Evolutionary conservation across 53 echinoderm and acorn worm species (phyloP).

Genomic region (Apostichopus leukothele): DNA sequence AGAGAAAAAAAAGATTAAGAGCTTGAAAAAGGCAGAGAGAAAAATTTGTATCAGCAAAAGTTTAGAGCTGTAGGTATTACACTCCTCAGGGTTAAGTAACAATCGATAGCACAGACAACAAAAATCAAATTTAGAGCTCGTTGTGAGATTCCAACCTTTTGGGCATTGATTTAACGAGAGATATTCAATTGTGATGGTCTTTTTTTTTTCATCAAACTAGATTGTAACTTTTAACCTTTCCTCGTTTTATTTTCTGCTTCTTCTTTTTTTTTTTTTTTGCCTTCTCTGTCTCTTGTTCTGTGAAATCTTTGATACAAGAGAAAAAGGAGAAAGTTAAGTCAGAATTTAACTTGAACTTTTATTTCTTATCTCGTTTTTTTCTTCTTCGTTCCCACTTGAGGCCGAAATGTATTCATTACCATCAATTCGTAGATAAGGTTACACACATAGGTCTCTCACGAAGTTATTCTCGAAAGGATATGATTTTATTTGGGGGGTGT

Average conservation of each 20-base stretch:
- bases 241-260: not conserved
- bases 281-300: too few species aligned
- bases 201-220: not conserved
- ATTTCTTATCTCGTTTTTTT: too few species aligned
- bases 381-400: not conserved
- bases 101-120: not conserved
- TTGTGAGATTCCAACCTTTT: not conserved
- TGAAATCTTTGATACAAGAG: too few species aligned
- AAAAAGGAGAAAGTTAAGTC: too few species aligned
- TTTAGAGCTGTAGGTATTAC: not conserved
- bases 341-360: too few species aligned
- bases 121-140: not conserved
- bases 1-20: not conserved
- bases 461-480: too few species aligned
- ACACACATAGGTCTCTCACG: not conserved
- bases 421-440: not conserved
- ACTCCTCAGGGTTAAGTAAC: not conserved
- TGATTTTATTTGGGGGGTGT: too few species aligned
- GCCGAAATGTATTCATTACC: not conserved
- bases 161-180: not conserved
- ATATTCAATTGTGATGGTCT: not conserved
- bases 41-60: not conserved
- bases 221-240: not conserved
- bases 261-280: not conserved
- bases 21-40: not conserved